These are phyloP conservation scores for Macroramphosus scolopax DNA, from an alignment of 2,797 vertebrate species.

Conservation along the genomic window DNA sequence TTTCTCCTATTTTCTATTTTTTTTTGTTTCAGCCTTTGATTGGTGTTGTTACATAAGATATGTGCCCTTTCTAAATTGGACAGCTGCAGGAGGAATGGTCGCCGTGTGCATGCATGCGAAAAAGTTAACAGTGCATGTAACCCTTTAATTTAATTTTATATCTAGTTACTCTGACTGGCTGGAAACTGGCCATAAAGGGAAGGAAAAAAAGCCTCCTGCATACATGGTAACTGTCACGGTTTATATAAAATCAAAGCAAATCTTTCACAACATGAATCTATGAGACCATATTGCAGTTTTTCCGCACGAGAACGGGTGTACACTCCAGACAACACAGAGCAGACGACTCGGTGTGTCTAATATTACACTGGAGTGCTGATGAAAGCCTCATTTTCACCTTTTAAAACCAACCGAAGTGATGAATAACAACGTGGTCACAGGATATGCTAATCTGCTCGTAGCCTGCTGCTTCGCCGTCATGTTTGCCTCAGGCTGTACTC, in stretches of 20 bases:
- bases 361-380: constrained; percentile 16
- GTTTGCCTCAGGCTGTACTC: constrained; percentile 27
- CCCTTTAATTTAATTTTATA: constrained; percentile 23
- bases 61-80: not conserved
- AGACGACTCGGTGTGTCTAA: constrained; percentile 16
- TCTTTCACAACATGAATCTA: constrained; percentile 14
- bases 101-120: constrained; percentile 2
- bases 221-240: constrained; percentile 16
- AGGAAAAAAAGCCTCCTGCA: constrained; percentile 4
- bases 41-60: no score
- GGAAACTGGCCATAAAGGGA: constrained; percentile 9
- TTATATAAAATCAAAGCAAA: constrained; percentile 17
- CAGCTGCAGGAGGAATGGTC: not conserved
- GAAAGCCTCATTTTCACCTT: constrained; percentile 37
- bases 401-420: constrained; percentile 35
- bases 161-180: constrained; percentile 1
- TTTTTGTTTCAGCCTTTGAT: no score
- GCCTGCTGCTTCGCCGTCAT: constrained; percentile 34
- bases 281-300: constrained; percentile 28
- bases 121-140: not conserved
- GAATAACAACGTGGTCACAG: constrained; percentile 27
- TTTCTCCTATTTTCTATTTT: no score
- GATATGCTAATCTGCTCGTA: constrained; percentile 43
- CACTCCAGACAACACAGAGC: constrained; percentile 21
- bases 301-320: constrained; percentile 18